These are phyloP conservation scores for Cephalopholis sonnerati DNA, from an alignment of 2,113 vertebrate species.

Conservation along the genomic window DNA sequence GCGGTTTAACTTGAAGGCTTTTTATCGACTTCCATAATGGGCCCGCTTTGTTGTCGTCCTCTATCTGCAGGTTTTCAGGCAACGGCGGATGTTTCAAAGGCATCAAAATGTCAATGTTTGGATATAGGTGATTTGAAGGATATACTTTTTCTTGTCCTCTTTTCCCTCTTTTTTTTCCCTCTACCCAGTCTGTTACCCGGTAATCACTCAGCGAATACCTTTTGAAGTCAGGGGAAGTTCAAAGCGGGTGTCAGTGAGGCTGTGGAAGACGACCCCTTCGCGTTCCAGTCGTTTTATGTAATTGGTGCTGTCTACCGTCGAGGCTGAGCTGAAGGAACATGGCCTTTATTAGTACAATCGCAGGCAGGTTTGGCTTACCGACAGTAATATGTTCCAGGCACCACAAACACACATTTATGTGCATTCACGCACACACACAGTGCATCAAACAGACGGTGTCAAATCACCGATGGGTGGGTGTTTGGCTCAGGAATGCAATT, in stretches of 20 bases:
- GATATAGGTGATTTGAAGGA: slow-evolving; percentile 87
- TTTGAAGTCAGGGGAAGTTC: slow-evolving; percentile 90
- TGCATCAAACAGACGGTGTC: slow-evolving; percentile 77
- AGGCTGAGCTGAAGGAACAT: slow-evolving; percentile 90
- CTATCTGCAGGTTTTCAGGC: slow-evolving; percentile 68
- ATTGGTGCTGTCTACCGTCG: slow-evolving; percentile 92
- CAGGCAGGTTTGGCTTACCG: slow-evolving; percentile 88
- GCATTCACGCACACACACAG: slow-evolving; percentile 54
- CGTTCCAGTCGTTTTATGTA: slow-evolving; percentile 90
- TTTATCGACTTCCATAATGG: slow-evolving; percentile 36
- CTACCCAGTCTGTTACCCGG: slow-evolving; percentile 81
- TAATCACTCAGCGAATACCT: slow-evolving; percentile 88
- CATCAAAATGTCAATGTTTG: slow-evolving; percentile 82
- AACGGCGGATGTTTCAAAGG: slow-evolving; percentile 58
- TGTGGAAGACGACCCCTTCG: slow-evolving; percentile 84
- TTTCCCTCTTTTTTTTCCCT: neutral
- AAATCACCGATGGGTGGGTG: slow-evolving; percentile 77
- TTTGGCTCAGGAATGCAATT: slow-evolving; percentile 74
- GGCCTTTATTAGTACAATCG: slow-evolving; percentile 93
- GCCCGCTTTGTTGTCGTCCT: slow-evolving; percentile 15
- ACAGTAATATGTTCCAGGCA: slow-evolving; percentile 88
- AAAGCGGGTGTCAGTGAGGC: slow-evolving; percentile 85
- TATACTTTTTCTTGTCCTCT: slow-evolving; percentile 24
- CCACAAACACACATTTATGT: slow-evolving; percentile 42
- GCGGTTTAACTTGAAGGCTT: neutral